Base-by-base conservation (phyloP, 2,113 vertebrate species). In the Austrofundulus limnaeus region DNA sequence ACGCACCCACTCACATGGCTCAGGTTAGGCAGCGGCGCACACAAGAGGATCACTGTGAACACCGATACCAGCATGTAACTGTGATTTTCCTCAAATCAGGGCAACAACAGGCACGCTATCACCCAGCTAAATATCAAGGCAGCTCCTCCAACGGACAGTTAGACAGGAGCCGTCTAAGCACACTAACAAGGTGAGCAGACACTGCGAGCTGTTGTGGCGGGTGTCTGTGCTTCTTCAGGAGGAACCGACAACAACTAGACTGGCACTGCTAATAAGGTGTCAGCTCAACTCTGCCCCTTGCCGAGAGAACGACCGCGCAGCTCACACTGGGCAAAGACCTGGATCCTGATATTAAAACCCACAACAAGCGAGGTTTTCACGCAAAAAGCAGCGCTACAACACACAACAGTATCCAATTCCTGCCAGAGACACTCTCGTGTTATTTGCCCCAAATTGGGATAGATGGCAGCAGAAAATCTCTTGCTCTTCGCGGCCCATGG, bases 141-240 rank as follows among this genome's bases (percentile, higher is more conserved):
- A 52, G 66, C 37, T 34, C 50, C 10, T 64, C 66, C 11, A 11
- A 25, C 12, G 63, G 55, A 41, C 73, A 39, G 46, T 61, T 8
- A 68, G 75, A 77, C 76, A 72, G 65, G 19, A 66, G 72, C 45
- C 42, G 41, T 65, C 77, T 63, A 74, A 76, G 25, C 62, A 21
- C 64, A 57, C 80, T 87, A 90, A 87, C 83, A 83, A 85, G 88
- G 81, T 69, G 77, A 85, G 75, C 76, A 74, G 78, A 79, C 70
- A 62, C 69, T 55, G 61, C 3, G 72, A 77, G 72, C 68, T 63
- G 66, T 62, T 64, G 83, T 61, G 80, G 72, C 21, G 52, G 75
- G 31, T 69, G 81, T 75, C 77, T 58, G 59, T 69, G 80, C 67
- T 66, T 77, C 61, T 71, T 82, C 83, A 81, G 72, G 48, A 62